These are phyloP conservation scores for Myotis davidii DNA, from an alignment of 2,113 vertebrate genomes.

Conservation along the genomic window DNA sequence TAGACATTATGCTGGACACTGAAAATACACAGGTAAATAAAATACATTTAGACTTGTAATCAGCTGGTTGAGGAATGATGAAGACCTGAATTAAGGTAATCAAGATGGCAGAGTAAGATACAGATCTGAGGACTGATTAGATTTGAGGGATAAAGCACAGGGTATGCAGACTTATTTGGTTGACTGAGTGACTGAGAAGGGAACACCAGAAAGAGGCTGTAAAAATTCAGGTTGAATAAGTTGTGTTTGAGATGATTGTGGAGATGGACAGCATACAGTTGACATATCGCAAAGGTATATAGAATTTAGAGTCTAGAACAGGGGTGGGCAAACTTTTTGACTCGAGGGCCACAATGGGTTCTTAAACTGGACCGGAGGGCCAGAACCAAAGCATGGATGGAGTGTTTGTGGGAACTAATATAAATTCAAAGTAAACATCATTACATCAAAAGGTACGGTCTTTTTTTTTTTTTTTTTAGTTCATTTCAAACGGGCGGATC, in stretches of 20 bases:
- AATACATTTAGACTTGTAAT: neutral
- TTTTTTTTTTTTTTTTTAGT: too few species aligned
- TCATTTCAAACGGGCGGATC: too few species aligned
- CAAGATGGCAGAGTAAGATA: neutral
- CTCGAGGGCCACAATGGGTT: too few species aligned
- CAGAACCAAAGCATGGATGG: too few species aligned
- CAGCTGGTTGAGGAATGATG: neutral
- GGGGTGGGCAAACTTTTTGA: too few species aligned
- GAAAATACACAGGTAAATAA: neutral
- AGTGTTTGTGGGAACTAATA: too few species aligned
- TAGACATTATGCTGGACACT: neutral
- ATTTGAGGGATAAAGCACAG: neutral
- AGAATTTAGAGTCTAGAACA: neutral
- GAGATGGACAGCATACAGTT: neutral
- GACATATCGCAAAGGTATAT: neutral
- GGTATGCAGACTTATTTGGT: neutral
- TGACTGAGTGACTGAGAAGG: neutral
- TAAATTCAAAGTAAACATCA: too few species aligned
- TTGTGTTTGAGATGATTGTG: neutral
- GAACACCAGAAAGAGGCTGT: constrained; percentile 8
- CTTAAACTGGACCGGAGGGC: too few species aligned
- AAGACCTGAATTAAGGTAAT: neutral
- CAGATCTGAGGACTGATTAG: neutral
- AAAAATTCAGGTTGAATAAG: neutral
- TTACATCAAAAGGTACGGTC: too few species aligned